These are phyloP conservation scores for Eriocheir sinensis DNA, from an alignment of 1,140 invertebrate genomes.

Conservation along the genomic window DNA sequence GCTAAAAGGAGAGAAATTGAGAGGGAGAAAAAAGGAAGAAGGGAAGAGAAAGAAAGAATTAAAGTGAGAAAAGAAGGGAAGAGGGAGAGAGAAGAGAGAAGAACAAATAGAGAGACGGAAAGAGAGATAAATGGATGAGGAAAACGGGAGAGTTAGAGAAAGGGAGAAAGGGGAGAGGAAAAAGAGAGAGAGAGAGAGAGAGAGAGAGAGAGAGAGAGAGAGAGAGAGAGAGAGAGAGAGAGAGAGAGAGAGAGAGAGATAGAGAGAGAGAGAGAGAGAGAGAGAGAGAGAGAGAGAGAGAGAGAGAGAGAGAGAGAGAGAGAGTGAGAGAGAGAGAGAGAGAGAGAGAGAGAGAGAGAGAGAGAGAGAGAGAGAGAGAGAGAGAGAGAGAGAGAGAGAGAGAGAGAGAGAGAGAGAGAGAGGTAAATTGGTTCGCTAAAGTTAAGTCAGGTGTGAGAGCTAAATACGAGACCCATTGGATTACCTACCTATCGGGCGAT, in stretches of 20 bases:
- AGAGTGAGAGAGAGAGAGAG: background rate
- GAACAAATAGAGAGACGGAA: background rate
- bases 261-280: background rate
- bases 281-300: slow-evolving; percentile 10
- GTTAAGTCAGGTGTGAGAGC: slow-evolving; percentile 66
- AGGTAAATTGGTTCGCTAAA: slow-evolving; percentile 53
- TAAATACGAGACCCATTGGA: slow-evolving; percentile 30
- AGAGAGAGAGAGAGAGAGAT: background rate
- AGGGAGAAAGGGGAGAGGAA: background rate
- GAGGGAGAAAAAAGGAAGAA: background rate
- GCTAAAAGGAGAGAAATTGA: background rate
- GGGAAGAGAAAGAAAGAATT: background rate
- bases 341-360: background rate
- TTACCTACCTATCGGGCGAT: slow-evolving; percentile 1
- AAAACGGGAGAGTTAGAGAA: background rate
- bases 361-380: background rate
- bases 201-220: background rate
- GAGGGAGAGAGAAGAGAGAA: background rate
- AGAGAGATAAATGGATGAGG: background rate
- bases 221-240: slow-evolving; percentile 31
- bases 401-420: background rate
- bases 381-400: background rate
- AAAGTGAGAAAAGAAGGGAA: background rate
- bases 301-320: background rate
- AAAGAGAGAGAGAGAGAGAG: background rate